phyloP scores from a whole-genome alignment of 2,113 vertebrate genomes.

The Noctilio leporinus region DNA sequence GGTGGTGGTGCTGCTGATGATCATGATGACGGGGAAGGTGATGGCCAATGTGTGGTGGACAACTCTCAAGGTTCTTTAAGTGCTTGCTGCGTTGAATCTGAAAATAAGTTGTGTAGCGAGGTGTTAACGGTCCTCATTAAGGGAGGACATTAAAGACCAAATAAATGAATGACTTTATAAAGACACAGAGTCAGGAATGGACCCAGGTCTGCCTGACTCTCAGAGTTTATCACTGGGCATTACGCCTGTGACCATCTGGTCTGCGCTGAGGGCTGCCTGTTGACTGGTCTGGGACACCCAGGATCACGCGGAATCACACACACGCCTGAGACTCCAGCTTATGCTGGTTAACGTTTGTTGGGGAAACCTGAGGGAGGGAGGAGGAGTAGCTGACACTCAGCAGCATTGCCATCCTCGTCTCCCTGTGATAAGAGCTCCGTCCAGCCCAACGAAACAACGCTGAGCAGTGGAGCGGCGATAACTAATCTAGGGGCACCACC shows the following conservation, averaged over 20 bases:
- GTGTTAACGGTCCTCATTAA: background rate
- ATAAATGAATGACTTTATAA: background rate
- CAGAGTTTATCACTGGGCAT: background rate
- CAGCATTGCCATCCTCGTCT: background rate
- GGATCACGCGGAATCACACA: background rate
- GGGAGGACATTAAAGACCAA: background rate
- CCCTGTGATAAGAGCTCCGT: background rate
- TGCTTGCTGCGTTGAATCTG: background rate
- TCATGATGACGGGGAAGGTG: background rate
- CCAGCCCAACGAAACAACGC: constrained; percentile 27
- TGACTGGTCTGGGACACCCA: background rate
- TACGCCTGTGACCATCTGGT: background rate
- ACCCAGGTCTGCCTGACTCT: background rate
- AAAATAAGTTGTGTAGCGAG: background rate
- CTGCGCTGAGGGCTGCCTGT: background rate
- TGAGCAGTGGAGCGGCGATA: constrained; percentile 24
- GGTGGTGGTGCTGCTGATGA: background rate
- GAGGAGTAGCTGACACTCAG: background rate
- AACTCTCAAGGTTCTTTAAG: background rate
- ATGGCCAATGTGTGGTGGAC: background rate
- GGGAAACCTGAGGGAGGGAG: background rate
- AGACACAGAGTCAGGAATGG: background rate
- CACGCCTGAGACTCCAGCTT: background rate
- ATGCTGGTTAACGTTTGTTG: background rate
- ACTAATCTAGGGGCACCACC: constrained; percentile 25